Conservation (phyloP, 2,888 invertebrate genomes). For the Drosophila atripex region DNA sequence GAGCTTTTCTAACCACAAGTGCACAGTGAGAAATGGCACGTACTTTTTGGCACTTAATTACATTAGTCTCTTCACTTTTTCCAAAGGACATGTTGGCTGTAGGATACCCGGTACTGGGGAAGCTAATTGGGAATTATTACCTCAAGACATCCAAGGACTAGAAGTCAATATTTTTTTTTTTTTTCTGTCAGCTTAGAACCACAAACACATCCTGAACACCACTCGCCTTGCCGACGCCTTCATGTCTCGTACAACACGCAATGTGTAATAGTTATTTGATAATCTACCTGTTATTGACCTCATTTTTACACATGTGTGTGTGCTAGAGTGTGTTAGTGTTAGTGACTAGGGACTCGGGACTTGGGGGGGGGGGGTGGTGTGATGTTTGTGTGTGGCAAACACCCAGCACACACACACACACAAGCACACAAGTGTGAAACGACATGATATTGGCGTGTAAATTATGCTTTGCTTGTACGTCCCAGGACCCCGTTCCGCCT, state of each 20-base stretch:
- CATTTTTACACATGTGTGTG: slow-evolving; percentile 56
- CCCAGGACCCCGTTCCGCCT: background rate
- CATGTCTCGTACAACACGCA: slow-evolving; percentile 35
- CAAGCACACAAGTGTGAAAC: slow-evolving; percentile 23
- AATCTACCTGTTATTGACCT: slow-evolving; percentile 79
- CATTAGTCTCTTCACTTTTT: background rate
- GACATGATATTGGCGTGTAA: slow-evolving; percentile 52
- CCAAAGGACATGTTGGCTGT: background rate
- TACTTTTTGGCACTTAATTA: background rate
- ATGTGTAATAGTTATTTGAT: slow-evolving; percentile 76
- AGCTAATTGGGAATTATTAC: no score
- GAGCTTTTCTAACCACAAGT: background rate
- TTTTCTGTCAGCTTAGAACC: slow-evolving; percentile 2
- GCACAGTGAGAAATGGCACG: background rate
- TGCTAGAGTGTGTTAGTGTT: slow-evolving; percentile 28
- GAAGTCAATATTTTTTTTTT: background rate
- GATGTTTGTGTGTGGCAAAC: slow-evolving; percentile 8
- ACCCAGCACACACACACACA: slow-evolving; percentile 9
- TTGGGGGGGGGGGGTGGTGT: no score
- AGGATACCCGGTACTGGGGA: background rate
- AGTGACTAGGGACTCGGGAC: background rate
- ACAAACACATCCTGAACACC: slow-evolving; percentile 22
- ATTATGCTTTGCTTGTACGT: slow-evolving; percentile 59
- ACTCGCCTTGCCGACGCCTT: slow-evolving; percentile 14
- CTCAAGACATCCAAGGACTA: no score